Evolutionary conservation across 23 tunicate genomes (phyloP).

Genomic region (Styela clava): DNA sequence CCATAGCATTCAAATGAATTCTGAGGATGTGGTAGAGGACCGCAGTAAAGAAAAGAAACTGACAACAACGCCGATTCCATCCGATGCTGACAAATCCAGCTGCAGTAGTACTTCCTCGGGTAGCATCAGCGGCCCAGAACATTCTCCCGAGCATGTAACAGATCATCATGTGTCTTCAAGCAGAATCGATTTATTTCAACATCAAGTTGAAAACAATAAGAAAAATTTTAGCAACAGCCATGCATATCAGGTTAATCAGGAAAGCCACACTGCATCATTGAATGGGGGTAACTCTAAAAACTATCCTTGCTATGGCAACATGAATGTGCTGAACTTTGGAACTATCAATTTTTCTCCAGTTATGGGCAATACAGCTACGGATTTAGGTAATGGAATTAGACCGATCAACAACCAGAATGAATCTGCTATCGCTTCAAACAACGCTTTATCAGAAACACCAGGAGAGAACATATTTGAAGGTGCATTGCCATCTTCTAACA

Average conservation of each 20-base stretch:
- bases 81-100: conserved; percentile 84
- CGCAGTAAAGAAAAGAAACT: conserved; percentile 62
- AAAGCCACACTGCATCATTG: neutral
- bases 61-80: conserved; percentile 86
- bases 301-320: conserved; percentile 12
- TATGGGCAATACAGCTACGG: conserved; percentile 1
- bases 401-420: neutral
- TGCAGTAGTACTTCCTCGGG: conserved; percentile 58
- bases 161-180: neutral
- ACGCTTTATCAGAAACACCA: neutral
- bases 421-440: neutral
- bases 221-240: neutral
- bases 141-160: conserved; percentile 62
- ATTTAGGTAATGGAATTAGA: neutral
- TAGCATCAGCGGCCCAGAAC: conserved; percentile 51
- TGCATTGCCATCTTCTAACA: neutral
- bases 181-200: neutral
- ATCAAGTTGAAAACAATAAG: neutral
- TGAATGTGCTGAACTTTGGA: conserved; percentile 16
- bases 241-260: neutral
- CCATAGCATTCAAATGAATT: neutral
- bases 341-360: conserved; percentile 29
- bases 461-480: neutral
- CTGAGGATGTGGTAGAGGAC: conserved; percentile 26
- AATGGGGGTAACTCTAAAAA: neutral